Base-by-base conservation (phyloP, 2,113 vertebrate genomes). In the Anguilla rostrata region DNA sequence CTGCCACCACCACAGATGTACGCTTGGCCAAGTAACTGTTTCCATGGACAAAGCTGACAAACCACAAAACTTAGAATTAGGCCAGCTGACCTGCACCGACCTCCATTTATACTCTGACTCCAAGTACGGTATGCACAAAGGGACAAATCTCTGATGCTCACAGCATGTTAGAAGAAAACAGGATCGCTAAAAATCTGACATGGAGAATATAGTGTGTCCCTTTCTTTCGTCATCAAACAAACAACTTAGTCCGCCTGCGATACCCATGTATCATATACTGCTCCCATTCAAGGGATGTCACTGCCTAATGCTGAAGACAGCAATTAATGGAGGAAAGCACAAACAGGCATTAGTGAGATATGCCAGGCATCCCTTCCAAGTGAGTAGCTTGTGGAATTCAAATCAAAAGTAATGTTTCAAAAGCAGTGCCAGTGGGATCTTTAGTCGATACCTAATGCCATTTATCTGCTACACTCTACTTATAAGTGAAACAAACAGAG, bases 21-120 rank as follows among this genome's bases (percentile, higher is more conserved):
- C 20, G 26, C 63, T 71, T 71, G 6, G 63, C 43, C n/a, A 46
- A 81, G 84, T 46, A 29, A 57, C 49, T 82, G 84, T 82, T 83
- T 75, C 53, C 40, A 79, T 60, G 84, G 80, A 79, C 82, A 81
- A 88, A 85, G 85, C 82, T 41, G 83, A 81, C 22, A 81, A 14
- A 41, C 63, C 39, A 14, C 46, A 87, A 43, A 46, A 83, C 87
- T 85, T 60, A 57, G 83, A 26, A 88, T 57, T 53, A 56, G 29
- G 40, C 34, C 46, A 83, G 7, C 82, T 83, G 39, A 63, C 82
- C 34, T 60, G n/a, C 16, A 56, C 82, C n/a, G 6, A 20, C 60
- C n/a, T 8, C n/a, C n/a, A 2, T 29, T 75, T 5, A 75, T 75
- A n/a, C 71, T 75, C 71, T 34, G 71, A 75, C 71, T 75, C 26